Evolutionary conservation across 2,113 vertebrate genomes (phyloP).

Genomic region (Oryzias javanicus): DNA sequence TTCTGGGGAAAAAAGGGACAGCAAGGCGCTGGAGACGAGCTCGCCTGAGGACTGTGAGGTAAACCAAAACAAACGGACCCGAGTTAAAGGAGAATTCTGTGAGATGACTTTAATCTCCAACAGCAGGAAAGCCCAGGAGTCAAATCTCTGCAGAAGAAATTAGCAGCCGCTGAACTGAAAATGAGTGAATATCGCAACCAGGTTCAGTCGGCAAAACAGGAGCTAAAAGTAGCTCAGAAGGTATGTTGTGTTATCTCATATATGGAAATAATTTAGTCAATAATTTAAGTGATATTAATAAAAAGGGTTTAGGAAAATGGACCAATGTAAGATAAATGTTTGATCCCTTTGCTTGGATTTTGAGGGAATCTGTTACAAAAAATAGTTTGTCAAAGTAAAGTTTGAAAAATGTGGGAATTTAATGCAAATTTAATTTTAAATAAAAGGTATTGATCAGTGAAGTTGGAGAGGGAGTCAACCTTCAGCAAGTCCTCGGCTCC

Average conservation of each 20-base stretch:
- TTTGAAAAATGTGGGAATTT: no score
- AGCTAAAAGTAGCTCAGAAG: slow-evolving; percentile 90
- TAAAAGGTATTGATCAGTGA: slow-evolving; percentile 87
- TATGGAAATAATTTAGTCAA: neutral
- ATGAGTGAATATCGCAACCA: slow-evolving; percentile 89
- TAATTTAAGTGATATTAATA: no score
- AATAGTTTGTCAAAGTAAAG: no score
- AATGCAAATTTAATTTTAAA: no score
- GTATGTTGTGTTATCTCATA: slow-evolving; percentile 59
- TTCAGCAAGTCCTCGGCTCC: slow-evolving; percentile 80
- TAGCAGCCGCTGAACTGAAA: slow-evolving; percentile 82
- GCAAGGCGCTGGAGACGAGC: slow-evolving; percentile 53
- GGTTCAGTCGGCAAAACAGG: slow-evolving; percentile 84
- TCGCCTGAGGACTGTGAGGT: slow-evolving; percentile 57
- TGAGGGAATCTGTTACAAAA: no score
- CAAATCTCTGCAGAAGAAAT: slow-evolving; percentile 86
- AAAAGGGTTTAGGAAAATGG: no score
- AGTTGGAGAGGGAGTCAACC: slow-evolving; percentile 86
- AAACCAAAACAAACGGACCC: neutral
- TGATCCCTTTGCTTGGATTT: no score
- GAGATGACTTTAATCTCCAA: neutral
- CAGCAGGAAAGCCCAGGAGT: slow-evolving; percentile 77
- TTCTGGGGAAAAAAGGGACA: slow-evolving; percentile 45
- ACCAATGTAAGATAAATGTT: no score
- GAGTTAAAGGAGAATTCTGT: neutral